Base-by-base conservation (phyloP, 1,140 invertebrate genomes). In the Cydia amplana region DNA sequence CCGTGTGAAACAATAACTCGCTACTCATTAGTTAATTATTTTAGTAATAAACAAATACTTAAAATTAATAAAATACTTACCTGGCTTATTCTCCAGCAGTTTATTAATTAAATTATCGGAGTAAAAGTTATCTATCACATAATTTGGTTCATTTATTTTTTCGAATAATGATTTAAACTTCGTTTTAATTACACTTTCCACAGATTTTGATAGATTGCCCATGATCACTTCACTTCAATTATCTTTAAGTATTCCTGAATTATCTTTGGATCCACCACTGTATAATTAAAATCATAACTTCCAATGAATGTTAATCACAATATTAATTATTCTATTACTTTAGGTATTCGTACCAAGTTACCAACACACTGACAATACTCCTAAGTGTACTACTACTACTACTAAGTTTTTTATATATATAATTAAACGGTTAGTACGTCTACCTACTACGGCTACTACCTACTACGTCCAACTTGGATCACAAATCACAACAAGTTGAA, bases 81-180 rank as follows among this genome's bases (percentile, higher is more conserved):
- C 75, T 60, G 12, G 86, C n/a, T 77, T 65, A 60, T 73, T 77
- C 72, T 86, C 81, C 76, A 60, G 43, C 36, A 91, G 76, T 83
- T 91, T 91, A 67, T 82, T 88, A 63, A 91, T 87, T 46, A 92
- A 87, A 72, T 84, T 83, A 75, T 92, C 90, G 1, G 83, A 85
- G 74, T 92, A 91, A 70, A 91, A 91, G 73, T 80, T 89, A 76
- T 89, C 82, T 83, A 92, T 85, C 36, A 91, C 84, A 86, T 89
- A 92, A 67, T 85, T 82, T 0, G 91, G 86, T 60, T 88, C 80
- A 1, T 77, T 74, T 77, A 92, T 79, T 78, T 87, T 91, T 32
- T 86, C 80, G 80, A 92, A 92, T 46, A 92, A 79, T 60, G 90
- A 76, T 80, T 85, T 90, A 18, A 91, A 75, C 83, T 92, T 92